Conservation (phyloP, 2,888 invertebrate genomes). For the Lymantria dispar region DNA sequence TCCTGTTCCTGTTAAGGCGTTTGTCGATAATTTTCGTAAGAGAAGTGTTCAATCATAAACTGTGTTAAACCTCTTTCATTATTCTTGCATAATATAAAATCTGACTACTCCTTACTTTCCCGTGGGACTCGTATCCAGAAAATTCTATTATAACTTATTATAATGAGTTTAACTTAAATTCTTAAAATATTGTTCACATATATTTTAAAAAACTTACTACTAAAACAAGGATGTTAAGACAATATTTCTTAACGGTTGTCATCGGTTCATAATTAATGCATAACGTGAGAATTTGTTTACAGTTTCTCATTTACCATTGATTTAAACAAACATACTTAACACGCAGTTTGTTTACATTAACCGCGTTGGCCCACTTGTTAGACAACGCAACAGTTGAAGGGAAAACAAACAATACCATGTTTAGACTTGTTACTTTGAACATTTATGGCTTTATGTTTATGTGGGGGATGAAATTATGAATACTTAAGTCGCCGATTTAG, state of each 20-base stretch:
- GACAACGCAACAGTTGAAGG: constrained; percentile 43
- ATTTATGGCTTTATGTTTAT: constrained; percentile 15
- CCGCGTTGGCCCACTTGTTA: constrained; percentile 55
- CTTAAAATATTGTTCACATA: background rate
- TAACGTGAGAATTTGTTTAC: constrained; percentile 59
- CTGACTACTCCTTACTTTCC: too few species aligned
- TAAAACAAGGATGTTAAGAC: constrained; percentile 10
- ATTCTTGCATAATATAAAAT: too few species aligned
- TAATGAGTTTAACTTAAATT: too few species aligned
- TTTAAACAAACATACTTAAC: constrained; percentile 41
- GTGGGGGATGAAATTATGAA: constrained; percentile 2
- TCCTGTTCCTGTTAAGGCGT: too few species aligned
- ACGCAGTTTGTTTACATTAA: constrained; percentile 51
- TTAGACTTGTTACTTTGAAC: constrained; percentile 46
- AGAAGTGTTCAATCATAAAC: too few species aligned
- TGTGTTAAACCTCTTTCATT: too few species aligned
- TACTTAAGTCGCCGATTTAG: constrained; percentile 21
- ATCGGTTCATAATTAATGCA: constrained; percentile 48
- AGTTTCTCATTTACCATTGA: constrained; percentile 42
- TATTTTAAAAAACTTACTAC: background rate
- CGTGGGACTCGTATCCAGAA: too few species aligned
- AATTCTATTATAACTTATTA: too few species aligned
- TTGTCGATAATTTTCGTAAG: too few species aligned
- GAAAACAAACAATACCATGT: constrained; percentile 52
- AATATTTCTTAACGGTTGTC: constrained; percentile 49